Base-by-base conservation (phyloP, 53 echinoderm and acorn worm genomes). In the Arbacia lixula region DNA sequence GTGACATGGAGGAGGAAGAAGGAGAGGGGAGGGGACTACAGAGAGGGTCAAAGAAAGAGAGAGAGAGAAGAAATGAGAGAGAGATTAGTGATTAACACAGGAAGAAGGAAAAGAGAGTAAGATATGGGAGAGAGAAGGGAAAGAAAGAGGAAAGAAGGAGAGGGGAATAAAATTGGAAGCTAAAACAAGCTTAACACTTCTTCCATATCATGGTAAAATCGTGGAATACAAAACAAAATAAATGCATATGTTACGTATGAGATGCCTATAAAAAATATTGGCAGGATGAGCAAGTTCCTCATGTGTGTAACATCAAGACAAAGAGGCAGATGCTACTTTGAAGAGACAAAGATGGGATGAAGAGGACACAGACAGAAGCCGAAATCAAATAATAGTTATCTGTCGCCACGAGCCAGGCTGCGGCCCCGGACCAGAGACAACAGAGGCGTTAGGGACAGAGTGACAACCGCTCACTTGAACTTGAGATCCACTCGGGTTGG, bases 341-440 rank as follows among this genome's bases (percentile, higher is more conserved):
- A 43, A 24, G 66, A 42, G 43, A 69, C 43, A 69, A 69, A 69
- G 69, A 43, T 19, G 66, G 28, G 43, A 69, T 28, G 43, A 69
- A 69, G 69, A 69, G 14, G 34, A 69, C 43, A 69, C 69, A 69
- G 69, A 69, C 69, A 42, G 69, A 21, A 69, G 69, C 0, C 40
- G 69, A 69, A 26, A 69, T 69, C 43, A 69, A 69, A 69, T 69
- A 69, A 69, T 69, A 42, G 69, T 69, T 41, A 43, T 69, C 42
- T 43, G 69, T 69, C 69, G 69, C 69, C 69, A 69, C 69, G 6
- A 69, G 69, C 41, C 16, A 0, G 69, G 69, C 36, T n/a, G n/a
- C 26, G 43, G 43, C 42, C 40, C 43, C 41, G 16, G 43, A 69
- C 40, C 43, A 69, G 43, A 69, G 43, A 69, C 42, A 69, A 69